Percentiles rank a stretch among this genome's conserved stretches.
Conservation (phyloP, 2,113 vertebrate genomes). For the Myrmophylax atrothorax region DNA sequence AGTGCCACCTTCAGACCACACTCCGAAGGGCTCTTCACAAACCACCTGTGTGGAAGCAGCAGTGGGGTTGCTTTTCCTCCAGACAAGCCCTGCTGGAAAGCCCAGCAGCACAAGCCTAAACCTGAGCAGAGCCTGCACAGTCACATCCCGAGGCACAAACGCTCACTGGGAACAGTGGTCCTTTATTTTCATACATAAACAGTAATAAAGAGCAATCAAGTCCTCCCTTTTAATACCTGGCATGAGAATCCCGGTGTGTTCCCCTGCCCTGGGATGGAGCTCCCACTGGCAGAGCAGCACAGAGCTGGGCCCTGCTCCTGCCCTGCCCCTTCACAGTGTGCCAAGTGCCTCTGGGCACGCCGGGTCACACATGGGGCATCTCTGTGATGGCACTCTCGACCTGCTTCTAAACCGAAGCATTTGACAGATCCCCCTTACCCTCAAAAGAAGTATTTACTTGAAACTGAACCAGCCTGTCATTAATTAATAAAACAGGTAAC, state of each 20-base stretch:
- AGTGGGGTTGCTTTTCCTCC: neutral
- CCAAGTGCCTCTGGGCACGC: neutral
- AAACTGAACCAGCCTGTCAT: neutral
- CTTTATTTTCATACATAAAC: neutral
- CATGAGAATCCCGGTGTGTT: neutral
- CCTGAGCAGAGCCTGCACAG: neutral
- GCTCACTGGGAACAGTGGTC: neutral
- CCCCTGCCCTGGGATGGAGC: neutral
- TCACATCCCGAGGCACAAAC: neutral
- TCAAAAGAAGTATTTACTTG: neutral
- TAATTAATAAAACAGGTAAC: neutral
- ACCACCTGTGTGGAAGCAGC: neutral
- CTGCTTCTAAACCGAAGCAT: neutral
- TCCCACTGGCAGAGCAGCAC: neutral
- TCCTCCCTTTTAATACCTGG: neutral
- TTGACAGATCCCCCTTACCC: neutral
- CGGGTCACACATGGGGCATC: no score
- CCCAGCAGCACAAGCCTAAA: neutral
- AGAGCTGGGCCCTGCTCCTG: neutral
- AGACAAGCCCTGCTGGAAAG: neutral
- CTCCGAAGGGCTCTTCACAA: neutral
- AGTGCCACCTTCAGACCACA: constrained; percentile 68
- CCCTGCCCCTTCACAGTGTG: neutral
- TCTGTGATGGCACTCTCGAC: neutral
- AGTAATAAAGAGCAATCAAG: neutral